Evolutionary conservation across 1,140 invertebrate genomes (phyloP).

Genomic region (Diprion similis): DNA sequence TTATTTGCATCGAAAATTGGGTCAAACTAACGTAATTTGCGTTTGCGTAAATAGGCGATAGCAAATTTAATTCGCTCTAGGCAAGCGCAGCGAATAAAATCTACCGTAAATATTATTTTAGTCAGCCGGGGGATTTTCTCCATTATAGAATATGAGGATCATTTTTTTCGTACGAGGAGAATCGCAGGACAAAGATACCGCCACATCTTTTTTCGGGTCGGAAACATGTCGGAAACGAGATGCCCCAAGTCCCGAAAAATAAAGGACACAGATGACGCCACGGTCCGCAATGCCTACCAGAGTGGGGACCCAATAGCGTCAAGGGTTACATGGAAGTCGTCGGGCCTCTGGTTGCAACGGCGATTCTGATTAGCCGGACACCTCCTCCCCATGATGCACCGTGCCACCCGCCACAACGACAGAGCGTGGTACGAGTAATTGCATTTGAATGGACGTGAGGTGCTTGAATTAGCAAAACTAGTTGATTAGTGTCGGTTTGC

Average conservation of each 20-base stretch:
- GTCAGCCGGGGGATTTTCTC: not conserved
- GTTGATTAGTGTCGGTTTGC: constrained; percentile 21
- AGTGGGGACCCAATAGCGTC: constrained; percentile 1
- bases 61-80: not conserved
- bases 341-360: not conserved
- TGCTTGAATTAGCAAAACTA: constrained; percentile 23
- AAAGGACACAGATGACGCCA: constrained; percentile 11
- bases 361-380: not conserved
- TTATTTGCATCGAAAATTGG: not conserved
- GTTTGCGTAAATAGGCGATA: not conserved
- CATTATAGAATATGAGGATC: not conserved
- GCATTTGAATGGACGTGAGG: constrained; percentile 39
- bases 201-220: not conserved
- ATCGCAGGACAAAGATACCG: not conserved
- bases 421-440: constrained; percentile 37
- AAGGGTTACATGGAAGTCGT: not conserved
- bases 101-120: not conserved
- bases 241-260: not conserved
- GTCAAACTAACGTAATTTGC: not conserved
- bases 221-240: not conserved
- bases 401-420: constrained; percentile 47
- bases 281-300: not conserved
- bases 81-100: not conserved
- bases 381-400: constrained; percentile 11
- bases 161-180: too few relatives aligned